A percentile compares a stretch with the other conserved stretches of the same genome.
Conservation (phyloP, 1,140 invertebrate species). For the Cydia pomonella region DNA sequence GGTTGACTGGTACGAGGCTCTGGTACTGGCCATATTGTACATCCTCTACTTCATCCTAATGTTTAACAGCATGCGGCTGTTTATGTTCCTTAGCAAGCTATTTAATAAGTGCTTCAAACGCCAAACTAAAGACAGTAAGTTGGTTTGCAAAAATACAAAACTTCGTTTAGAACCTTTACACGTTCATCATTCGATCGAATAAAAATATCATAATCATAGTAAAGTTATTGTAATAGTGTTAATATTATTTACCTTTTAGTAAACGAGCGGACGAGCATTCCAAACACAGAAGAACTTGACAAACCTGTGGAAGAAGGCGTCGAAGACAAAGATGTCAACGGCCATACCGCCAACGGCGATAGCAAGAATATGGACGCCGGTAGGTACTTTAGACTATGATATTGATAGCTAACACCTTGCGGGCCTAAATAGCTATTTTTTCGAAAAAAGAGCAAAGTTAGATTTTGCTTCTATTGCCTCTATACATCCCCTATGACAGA, state of each 20-base stretch:
- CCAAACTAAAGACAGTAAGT: constrained; percentile 44
- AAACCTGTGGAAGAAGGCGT: constrained; percentile 56
- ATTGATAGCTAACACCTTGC: too few relatives aligned
- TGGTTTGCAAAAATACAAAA: not conserved
- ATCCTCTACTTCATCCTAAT: constrained; percentile 82
- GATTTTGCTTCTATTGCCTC: too few relatives aligned
- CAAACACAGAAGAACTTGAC: not conserved
- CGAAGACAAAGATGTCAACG: constrained; percentile 54
- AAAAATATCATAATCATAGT: too few relatives aligned
- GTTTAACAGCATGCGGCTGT: constrained; percentile 70
- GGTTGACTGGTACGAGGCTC: constrained; percentile 90
- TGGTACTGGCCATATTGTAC: constrained; percentile 85
- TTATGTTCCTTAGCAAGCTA: constrained; percentile 46
- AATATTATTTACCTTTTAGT: not conserved
- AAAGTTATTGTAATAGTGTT: too few relatives aligned
- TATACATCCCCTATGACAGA: too few relatives aligned
- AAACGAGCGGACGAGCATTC: constrained; percentile 8
- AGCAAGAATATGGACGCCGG: constrained; percentile 6
- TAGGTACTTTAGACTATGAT: not conserved
- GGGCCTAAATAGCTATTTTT: too few relatives aligned
- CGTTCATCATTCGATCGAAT: too few relatives aligned
- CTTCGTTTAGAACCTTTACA: too few relatives aligned
- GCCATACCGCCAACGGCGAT: constrained; percentile 16
- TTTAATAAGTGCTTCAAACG: constrained; percentile 38
- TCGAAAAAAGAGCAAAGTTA: too few relatives aligned